A percentile compares a stretch with the other conserved stretches of the same genome.
phyloP scores from a whole-genome alignment of 2,888 invertebrate species.

The Pandemis heparana region DNA sequence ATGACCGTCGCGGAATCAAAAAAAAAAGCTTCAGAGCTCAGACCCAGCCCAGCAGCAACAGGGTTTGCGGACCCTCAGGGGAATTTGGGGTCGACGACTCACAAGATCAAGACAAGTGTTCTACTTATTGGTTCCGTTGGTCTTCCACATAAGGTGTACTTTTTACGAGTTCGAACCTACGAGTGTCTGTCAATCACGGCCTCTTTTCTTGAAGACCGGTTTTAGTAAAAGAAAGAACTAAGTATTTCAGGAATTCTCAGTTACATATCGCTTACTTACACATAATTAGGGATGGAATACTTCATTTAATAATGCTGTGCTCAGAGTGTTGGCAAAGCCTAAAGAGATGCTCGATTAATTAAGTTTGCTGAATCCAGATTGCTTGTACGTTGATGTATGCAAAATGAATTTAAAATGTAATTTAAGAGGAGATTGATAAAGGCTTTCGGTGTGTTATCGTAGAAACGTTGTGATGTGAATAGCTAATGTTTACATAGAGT shows the following conservation, averaged over 20 bases:
- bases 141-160: constrained; percentile 8
- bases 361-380: constrained; percentile 26
- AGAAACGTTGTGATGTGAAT: background rate
- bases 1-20: too few species aligned
- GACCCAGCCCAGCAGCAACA: too few species aligned
- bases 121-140: constrained; percentile 16
- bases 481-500: constrained; percentile 32
- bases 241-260: background rate
- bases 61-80: background rate
- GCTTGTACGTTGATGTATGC: constrained; percentile 29
- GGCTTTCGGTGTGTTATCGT: constrained; percentile 26
- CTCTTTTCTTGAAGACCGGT: constrained; percentile 25
- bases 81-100: background rate
- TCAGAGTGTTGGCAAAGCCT: constrained; percentile 31
- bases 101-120: background rate
- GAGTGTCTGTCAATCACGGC: constrained; percentile 26
- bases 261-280: background rate
- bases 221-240: constrained; percentile 8
- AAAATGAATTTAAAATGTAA: constrained; percentile 41
- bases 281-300: constrained; percentile 3
- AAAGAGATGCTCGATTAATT: constrained; percentile 25
- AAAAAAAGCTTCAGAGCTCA: too few species aligned
- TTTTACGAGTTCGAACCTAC: constrained; percentile 9
- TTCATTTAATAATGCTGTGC: background rate
- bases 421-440: constrained; percentile 25